Conservation (phyloP, 2,797 vertebrate genomes). For the Hippoglossus hippoglossus region DNA sequence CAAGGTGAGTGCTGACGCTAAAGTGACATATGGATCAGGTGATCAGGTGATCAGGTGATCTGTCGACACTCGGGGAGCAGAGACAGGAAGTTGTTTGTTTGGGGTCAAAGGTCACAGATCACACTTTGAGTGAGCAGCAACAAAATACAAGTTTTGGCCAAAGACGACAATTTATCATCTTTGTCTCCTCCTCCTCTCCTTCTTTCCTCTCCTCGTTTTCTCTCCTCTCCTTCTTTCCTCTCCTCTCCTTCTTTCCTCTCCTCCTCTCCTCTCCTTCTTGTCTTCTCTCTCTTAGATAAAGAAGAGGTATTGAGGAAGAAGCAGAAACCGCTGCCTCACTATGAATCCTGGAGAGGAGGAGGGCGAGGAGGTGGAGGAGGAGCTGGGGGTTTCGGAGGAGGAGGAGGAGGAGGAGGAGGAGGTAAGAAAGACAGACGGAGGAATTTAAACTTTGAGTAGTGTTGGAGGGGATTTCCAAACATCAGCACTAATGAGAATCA, state of each 20-base stretch:
- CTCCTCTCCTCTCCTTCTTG: too few relatives aligned
- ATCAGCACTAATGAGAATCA: too few relatives aligned
- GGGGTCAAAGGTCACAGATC: neutral
- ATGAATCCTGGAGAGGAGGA: conserved; percentile 91
- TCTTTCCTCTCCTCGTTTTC: neutral
- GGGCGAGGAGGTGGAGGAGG: conserved; percentile 67
- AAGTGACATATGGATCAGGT: too few relatives aligned
- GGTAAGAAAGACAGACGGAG: conserved; percentile 33
- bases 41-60: too few relatives aligned
- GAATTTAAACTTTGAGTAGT: too few relatives aligned
- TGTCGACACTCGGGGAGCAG: too few relatives aligned
- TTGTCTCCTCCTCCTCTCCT: neutral
- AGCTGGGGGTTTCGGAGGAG: conserved; percentile 62
- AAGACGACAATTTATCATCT: neutral
- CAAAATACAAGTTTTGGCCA: too few relatives aligned
- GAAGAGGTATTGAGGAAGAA: conserved; percentile 96
- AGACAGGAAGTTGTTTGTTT: too few relatives aligned
- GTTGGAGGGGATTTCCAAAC: too few relatives aligned
- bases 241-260: too few relatives aligned
- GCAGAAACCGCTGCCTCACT: conserved; percentile 93
- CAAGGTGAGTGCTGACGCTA: conserved; percentile 84
- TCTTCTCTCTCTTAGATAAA: conserved; percentile 85
- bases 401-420: conserved; percentile 80
- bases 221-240: too few relatives aligned
- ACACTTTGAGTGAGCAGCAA: too few relatives aligned